A percentile compares a stretch with the other conserved stretches of the same genome.
These are phyloP conservation scores for Diabrotica balteata DNA, from an alignment of 2,888 invertebrate species.

Conservation along the genomic window DNA sequence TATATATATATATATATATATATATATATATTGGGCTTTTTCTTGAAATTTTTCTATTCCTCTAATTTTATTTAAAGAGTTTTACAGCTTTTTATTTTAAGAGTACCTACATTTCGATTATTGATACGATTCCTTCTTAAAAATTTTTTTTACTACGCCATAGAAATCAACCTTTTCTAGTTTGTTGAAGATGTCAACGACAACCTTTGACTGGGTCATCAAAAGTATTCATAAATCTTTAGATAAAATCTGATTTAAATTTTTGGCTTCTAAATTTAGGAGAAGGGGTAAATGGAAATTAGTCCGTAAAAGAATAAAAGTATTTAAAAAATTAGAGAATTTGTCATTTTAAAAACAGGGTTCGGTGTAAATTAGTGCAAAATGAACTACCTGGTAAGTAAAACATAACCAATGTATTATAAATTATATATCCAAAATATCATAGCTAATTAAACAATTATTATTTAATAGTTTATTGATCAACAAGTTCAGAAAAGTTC, in stretches of 20 bases:
- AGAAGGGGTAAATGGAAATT: neutral
- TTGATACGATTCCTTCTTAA: no score
- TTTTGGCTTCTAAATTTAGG: neutral
- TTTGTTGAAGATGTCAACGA: neutral
- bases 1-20: no score
- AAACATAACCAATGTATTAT: neutral
- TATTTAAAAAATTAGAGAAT: neutral
- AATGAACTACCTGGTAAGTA: neutral
- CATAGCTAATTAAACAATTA: neutral
- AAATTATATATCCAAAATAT: neutral
- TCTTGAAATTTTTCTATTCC: no score
- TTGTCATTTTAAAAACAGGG: neutral
- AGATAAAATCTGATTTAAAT: neutral
- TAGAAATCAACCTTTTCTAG: neutral
- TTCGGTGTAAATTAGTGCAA: neutral
- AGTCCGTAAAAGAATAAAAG: neutral
- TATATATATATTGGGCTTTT: no score
- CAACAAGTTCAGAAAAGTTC: neutral
- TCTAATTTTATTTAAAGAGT: no score
- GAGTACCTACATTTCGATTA: no score
- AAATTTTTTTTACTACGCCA: neutral
- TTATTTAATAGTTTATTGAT: neutral
- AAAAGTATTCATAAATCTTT: neutral
- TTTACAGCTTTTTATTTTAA: no score
- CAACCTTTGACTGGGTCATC: neutral